phyloP scores from a whole-genome alignment of 2,113 vertebrate genomes.

The Tapirus terrestris region DNA sequence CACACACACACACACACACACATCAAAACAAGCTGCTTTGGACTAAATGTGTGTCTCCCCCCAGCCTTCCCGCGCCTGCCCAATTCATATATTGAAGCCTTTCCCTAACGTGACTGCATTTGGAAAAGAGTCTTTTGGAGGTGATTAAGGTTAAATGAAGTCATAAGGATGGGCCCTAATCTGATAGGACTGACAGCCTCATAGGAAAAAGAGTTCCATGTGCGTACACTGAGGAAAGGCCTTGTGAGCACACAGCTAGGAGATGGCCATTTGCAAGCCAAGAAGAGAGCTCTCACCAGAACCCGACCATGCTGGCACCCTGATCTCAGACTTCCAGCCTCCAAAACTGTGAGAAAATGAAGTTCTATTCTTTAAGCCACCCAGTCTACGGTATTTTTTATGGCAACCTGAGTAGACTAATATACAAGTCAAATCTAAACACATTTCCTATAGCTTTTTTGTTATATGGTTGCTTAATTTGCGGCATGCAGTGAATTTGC shows the following conservation, averaged over 20 bases:
- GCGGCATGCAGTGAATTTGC: background rate
- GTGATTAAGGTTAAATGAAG: background rate
- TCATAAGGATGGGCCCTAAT: background rate
- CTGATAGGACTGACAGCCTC: background rate
- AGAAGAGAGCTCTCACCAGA: background rate
- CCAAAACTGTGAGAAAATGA: background rate
- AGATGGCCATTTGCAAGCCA: background rate
- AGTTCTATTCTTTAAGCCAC: background rate
- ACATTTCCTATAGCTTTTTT: background rate
- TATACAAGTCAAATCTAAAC: background rate
- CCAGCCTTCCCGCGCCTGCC: too few relatives aligned
- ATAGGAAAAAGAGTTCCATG: background rate
- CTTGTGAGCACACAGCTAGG: background rate
- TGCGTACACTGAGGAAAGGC: background rate
- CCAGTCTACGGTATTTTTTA: background rate
- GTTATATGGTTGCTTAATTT: background rate
- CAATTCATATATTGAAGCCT: background rate
- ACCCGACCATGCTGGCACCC: rapidly evolving
- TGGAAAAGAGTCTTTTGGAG: background rate
- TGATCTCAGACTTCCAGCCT: background rate
- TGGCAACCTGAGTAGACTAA: background rate
- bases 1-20: background rate
- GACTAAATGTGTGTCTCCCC: background rate
- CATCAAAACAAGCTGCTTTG: background rate
- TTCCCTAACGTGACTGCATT: background rate